Conservation (phyloP, 2,797 vertebrate species). For the Neosilurus hyrtlii region DNA sequence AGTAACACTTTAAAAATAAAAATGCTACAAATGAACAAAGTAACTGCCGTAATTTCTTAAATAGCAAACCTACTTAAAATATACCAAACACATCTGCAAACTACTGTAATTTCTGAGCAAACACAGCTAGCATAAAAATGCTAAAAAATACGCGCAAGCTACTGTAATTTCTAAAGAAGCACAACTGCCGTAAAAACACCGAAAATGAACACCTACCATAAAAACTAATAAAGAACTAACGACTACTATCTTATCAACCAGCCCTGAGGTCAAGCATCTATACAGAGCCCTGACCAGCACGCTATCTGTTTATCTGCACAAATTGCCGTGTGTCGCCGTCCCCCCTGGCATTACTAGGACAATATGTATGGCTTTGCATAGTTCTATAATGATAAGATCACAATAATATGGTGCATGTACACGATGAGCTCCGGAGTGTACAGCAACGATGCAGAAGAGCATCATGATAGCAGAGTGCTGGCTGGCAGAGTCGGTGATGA, state of each 20-base stretch:
- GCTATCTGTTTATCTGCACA: neutral
- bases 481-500: neutral
- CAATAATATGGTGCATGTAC: neutral
- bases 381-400: neutral
- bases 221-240: neutral
- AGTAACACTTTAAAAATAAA: no score
- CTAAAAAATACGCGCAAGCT: neutral
- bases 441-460: neutral
- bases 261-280: neutral
- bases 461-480: neutral
- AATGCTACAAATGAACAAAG: no score
- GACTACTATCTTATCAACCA: neutral
- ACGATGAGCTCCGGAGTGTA: neutral
- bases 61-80: neutral
- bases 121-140: no score
- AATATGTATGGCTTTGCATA: neutral
- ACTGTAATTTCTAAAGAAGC: neutral
- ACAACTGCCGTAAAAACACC: neutral
- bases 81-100: neutral
- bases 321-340: no score
- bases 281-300: no score
- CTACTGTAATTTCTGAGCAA: no score
- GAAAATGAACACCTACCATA: neutral
- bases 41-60: neutral
- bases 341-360: neutral